These are phyloP conservation scores for Ceratosolen fusciceps DNA, from an alignment of 1,140 invertebrate genomes.

Conservation along the genomic window DNA sequence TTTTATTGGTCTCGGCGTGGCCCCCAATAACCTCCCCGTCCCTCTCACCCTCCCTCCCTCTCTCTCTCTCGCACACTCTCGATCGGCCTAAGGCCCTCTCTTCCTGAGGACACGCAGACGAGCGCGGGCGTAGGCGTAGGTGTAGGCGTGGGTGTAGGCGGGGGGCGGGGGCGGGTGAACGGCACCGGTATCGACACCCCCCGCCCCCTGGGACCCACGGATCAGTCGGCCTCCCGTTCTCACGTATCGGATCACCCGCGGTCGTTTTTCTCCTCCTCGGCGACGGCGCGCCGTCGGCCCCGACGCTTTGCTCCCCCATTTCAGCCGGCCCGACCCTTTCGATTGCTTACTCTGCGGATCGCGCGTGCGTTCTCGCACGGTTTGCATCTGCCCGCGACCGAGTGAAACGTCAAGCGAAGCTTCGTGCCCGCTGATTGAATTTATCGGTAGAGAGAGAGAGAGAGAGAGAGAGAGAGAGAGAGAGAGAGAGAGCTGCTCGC, in stretches of 20 bases:
- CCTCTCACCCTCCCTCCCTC: no score
- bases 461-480: no score
- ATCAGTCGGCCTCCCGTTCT: neutral
- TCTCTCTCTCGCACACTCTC: no score
- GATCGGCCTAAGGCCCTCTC: no score
- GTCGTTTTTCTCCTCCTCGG: neutral
- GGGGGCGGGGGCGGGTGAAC: no score
- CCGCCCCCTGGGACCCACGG: neutral
- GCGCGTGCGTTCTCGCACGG: slow-evolving; percentile 1
- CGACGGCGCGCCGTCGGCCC: neutral
- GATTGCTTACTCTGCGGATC: slow-evolving; percentile 28
- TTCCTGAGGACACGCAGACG: no score
- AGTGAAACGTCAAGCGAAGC: slow-evolving; percentile 35
- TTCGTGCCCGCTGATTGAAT: slow-evolving; percentile 32
- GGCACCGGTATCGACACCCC: no score
- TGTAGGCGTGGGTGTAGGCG: no score
- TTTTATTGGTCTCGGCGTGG: slow-evolving; percentile 21
- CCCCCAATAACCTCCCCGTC: neutral
- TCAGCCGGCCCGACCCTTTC: neutral
- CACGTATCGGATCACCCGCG: neutral
- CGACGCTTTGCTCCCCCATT: neutral
- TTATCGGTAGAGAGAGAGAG: no score
- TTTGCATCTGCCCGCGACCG: slow-evolving; percentile 13
- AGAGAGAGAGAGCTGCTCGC: neutral
- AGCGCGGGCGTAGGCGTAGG: no score